phyloP scores from a whole-genome alignment of 2,113 vertebrate species.

The Misgurnus anguillicaudatus region DNA sequence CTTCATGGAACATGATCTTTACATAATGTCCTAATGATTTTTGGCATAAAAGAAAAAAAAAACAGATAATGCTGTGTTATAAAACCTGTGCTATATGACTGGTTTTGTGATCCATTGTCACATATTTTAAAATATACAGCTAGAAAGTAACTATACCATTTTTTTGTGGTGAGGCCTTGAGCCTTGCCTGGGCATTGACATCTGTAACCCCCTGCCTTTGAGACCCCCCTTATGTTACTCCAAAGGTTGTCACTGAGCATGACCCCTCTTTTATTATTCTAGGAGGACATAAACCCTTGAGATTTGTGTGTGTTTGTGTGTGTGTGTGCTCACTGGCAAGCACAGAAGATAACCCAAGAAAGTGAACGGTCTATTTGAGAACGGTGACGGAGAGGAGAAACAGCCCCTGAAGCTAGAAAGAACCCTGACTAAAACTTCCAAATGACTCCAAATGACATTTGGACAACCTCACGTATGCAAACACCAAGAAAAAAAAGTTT shows the following conservation, averaged over 20 bases:
- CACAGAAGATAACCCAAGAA: slow-evolving; percentile 27
- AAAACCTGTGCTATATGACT: too few species aligned
- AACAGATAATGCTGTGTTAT: too few species aligned
- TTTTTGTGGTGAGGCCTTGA: too few species aligned
- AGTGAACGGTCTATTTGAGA: slow-evolving; percentile 47
- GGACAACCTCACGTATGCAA: slow-evolving; percentile 57
- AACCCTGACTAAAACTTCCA: slow-evolving; percentile 31
- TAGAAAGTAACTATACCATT: too few species aligned
- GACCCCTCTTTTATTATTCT: slow-evolving; percentile 74
- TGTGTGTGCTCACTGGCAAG: background rate
- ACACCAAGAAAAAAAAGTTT: slow-evolving; percentile 42
- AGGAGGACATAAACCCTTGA: slow-evolving; percentile 50
- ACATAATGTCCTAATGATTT: too few species aligned
- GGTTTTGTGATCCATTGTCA: too few species aligned
- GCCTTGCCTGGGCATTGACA: background rate
- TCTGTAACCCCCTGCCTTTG: slow-evolving; percentile 5
- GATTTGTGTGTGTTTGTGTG: background rate
- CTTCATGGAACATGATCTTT: too few species aligned
- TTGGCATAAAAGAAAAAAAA: too few species aligned
- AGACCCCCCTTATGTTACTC: slow-evolving; percentile 37
- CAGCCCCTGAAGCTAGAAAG: slow-evolving; percentile 21
- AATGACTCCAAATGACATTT: slow-evolving; percentile 48
- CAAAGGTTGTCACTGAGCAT: slow-evolving; percentile 69
- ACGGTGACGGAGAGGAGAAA: slow-evolving; percentile 23
- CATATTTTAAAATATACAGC: too few species aligned